Evolutionary conservation across 2,797 vertebrate species (phyloP).

Genomic region (Tauraco hartlaubi): DNA sequence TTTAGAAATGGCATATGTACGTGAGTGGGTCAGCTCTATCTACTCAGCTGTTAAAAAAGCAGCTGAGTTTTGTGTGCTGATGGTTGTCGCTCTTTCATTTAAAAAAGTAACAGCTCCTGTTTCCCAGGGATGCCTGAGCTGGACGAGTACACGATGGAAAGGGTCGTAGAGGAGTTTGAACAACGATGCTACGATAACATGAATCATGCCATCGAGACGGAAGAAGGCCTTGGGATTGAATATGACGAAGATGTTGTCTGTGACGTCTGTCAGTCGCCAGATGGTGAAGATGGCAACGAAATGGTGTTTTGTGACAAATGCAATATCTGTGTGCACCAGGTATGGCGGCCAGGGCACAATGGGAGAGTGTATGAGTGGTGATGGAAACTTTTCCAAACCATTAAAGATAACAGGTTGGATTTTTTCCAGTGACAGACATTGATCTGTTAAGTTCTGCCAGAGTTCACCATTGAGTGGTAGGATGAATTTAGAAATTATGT

Average conservation of each 20-base stretch:
- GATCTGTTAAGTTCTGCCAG: background rate
- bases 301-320: slow-evolving; percentile 99
- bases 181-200: slow-evolving; percentile 93
- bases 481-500: background rate
- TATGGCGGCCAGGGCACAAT: slow-evolving; percentile 49
- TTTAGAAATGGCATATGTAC: background rate
- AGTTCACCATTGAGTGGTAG: background rate
- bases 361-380: background rate
- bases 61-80: background rate
- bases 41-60: background rate
- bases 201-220: slow-evolving; percentile 94
- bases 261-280: slow-evolving; percentile 96
- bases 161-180: slow-evolving; percentile 94
- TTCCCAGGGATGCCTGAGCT: slow-evolving; percentile 86
- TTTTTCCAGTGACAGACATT: background rate
- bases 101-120: background rate
- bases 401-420: background rate
- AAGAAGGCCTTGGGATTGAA: slow-evolving; percentile 97
- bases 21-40: fast-evolving
- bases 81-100: background rate
- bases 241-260: slow-evolving; percentile 98
- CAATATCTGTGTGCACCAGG: slow-evolving; percentile 99
- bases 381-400: background rate
- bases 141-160: slow-evolving; percentile 94
- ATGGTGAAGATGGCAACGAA: slow-evolving; percentile 97